Base-by-base conservation (phyloP, 2,113 vertebrate genomes). In the Xiphophorus maculatus region DNA sequence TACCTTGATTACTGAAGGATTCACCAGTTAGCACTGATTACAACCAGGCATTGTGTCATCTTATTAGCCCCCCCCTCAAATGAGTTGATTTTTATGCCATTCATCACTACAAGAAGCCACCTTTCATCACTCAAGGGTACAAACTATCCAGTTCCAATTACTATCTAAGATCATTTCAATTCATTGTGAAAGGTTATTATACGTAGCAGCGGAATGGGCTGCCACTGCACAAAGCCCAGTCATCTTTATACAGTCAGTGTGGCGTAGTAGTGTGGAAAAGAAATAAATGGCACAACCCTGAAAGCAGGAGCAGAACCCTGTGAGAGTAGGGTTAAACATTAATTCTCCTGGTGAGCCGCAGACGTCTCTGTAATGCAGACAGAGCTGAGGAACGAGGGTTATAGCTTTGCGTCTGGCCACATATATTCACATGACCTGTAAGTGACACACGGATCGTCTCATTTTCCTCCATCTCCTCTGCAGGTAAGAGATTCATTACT, bases 401-500 rank as follows among this genome's bases (percentile, higher is more conserved):
- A 71, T 71, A 67, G 69, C 32, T 73, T 66, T 32, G 76, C 42
- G 5, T 71, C 32, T 48, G 35, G 61, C 63, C 74, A 35, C 74
- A 64, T 81, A 79, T 79, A 58, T 58, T 83, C 78, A 40, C 29
- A 61, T 44, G 44, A 66, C 76, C 25, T 11, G 0, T 63, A 68
- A 79, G 48, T 73, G 76, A 76, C 61, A 77, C 35, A 8, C 77
- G 54, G 63, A 63, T 42, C 10, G 62, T 69, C 77, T 84, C 71
- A 76, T 86, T 78, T 79, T 81, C 77, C 44, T 76, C 58, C 48
- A 28, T 68, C 28, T 40, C 42, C 10, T 81, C 73, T 76, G 79
- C 78, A 82, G 83, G 83, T 87, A 51, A 44, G 62, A 63, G 28
- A 83, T 83, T 86, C 69, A 82, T 83, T 77, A 76, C 64, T 27